A percentile compares a stretch with the other conserved stretches of the same genome.
These are phyloP conservation scores for Onchidella celtica DNA, from an alignment of 2,888 invertebrate species.

Conservation along the genomic window DNA sequence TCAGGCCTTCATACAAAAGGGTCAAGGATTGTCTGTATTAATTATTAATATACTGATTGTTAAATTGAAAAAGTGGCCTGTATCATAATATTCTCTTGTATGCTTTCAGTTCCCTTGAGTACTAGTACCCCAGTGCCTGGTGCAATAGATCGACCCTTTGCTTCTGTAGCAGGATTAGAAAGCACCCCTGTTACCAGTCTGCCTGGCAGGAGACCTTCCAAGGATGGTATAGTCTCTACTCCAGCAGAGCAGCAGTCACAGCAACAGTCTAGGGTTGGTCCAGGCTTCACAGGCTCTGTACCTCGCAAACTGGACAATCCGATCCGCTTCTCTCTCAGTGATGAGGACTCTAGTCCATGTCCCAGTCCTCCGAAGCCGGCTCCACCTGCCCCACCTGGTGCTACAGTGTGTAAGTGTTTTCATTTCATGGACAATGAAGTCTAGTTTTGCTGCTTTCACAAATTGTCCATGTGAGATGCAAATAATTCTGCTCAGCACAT, in stretches of 20 bases:
- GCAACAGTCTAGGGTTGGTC: background rate
- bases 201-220: constrained; percentile 46
- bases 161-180: constrained; percentile 21
- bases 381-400: constrained; percentile 75
- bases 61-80: too few relatives aligned
- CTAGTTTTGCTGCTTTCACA: too few relatives aligned
- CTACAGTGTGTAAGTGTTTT: constrained; percentile 76
- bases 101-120: constrained; percentile 37
- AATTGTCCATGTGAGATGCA: background rate
- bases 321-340: constrained; percentile 62
- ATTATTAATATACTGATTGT: too few relatives aligned
- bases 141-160: constrained; percentile 19
- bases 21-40: too few relatives aligned
- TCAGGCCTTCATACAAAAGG: too few relatives aligned
- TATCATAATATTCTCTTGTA: too few relatives aligned
- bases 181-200: constrained; percentile 45
- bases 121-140: constrained; percentile 40
- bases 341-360: constrained; percentile 76
- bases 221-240: constrained; percentile 17
- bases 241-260: background rate
- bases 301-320: constrained; percentile 34
- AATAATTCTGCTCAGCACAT: background rate
- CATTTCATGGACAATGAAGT: background rate
- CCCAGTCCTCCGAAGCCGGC: constrained; percentile 66
- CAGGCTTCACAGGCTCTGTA: background rate